A percentile compares a stretch with the other conserved stretches of the same genome.
Conservation (phyloP, 1,140 invertebrate species). For the Sinonovacula constricta region DNA sequence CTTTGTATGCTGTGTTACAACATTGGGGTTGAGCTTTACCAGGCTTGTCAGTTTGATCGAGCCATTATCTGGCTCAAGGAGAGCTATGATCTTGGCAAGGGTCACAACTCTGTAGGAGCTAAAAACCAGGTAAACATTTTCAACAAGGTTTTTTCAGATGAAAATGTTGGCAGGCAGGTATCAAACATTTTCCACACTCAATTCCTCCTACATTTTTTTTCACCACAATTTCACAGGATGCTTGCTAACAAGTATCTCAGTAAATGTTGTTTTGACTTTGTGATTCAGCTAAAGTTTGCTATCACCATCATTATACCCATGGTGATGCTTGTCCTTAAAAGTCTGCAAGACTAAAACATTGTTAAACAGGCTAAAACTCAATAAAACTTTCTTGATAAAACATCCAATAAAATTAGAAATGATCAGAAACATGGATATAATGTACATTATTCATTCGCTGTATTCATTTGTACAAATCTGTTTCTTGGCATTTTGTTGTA, state of each 20-base stretch:
- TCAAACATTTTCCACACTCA: too few relatives aligned
- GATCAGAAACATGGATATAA: not conserved
- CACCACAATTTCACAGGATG: not conserved
- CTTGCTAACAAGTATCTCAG: not conserved
- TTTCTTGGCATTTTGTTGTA: not conserved
- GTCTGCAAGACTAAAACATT: too few relatives aligned
- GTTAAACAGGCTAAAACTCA: too few relatives aligned
- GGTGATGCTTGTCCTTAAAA: too few relatives aligned
- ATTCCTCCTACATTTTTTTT: not conserved
- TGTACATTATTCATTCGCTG: not conserved
- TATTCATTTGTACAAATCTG: not conserved
- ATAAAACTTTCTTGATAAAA: not conserved
- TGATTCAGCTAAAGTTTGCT: not conserved
- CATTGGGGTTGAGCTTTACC: constrained; percentile 68
- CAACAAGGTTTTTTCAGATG: too few relatives aligned
- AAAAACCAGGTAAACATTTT: constrained; percentile 62
- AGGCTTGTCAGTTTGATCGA: constrained; percentile 54
- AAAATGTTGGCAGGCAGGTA: too few relatives aligned
- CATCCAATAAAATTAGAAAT: not conserved
- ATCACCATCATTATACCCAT: not conserved
- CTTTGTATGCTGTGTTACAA: constrained; percentile 73
- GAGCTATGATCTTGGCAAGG: constrained; percentile 72
- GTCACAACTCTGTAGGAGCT: constrained; percentile 32
- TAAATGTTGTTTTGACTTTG: not conserved
- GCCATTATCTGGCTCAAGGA: constrained; percentile 65